Conservation (phyloP, 1,140 invertebrate species). For the Centruroides vittatus region DNA sequence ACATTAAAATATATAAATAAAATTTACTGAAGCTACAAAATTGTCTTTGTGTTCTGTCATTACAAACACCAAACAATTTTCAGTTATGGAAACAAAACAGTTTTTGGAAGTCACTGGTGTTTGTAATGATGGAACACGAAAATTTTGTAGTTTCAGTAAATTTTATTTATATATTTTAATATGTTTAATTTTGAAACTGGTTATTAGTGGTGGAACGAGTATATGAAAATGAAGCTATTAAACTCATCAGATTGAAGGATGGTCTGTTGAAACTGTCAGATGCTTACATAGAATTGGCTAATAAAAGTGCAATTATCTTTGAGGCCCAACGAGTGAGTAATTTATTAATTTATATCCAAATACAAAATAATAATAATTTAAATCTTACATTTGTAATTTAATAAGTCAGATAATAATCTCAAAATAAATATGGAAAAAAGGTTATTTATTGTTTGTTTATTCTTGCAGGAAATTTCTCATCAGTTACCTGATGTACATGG, state of each 20-base stretch:
- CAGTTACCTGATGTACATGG: constrained; percentile 36
- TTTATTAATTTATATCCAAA: background rate
- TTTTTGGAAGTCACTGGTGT: too few species aligned
- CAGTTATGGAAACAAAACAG: too few species aligned
- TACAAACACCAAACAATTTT: too few species aligned
- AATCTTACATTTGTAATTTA: background rate
- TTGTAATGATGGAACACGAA: too few species aligned
- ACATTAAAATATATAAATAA: too few species aligned
- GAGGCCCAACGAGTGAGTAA: constrained; percentile 31
- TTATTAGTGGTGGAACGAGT: constrained; percentile 34
- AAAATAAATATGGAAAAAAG: background rate
- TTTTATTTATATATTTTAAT: too few species aligned
- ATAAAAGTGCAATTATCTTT: constrained; percentile 36
- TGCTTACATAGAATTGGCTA: constrained; percentile 34
- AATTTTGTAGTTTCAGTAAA: too few species aligned
- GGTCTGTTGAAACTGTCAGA: constrained; percentile 36
- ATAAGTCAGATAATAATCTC: background rate
- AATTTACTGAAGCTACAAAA: too few species aligned
- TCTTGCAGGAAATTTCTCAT: constrained; percentile 29
- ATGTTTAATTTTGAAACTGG: background rate
- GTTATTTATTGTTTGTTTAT: background rate
- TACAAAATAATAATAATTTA: background rate
- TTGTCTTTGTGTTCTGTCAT: too few species aligned
- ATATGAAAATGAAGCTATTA: constrained; percentile 39
- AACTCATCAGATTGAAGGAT: constrained; percentile 37